Base-by-base conservation (phyloP, 1,140 invertebrate species). In the Achatina immaculata region DNA sequence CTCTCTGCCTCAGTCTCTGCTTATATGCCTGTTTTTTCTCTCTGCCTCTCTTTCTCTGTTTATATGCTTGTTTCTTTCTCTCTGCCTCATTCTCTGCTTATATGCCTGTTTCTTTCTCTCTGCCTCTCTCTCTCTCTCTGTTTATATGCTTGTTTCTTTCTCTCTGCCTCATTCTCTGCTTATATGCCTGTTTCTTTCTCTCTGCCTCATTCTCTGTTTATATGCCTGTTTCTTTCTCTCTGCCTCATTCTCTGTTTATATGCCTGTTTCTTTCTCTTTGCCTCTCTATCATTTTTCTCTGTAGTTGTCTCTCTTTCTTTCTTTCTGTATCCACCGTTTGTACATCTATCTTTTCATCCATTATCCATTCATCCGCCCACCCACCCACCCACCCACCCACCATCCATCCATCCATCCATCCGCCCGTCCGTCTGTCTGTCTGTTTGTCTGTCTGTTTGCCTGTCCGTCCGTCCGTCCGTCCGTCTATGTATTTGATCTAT, bases 41-140 rank as follows among this genome's bases (percentile, higher is more conserved):
- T 28, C 40, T 38, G 34, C 69, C 14, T 14, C 40, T 38, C 40
- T 9, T 72, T 38, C 40, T 9, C 40, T 38, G 34, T 16, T 72
- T 42, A 36, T 43, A 14, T 72, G 14, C 7, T 31, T 43, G 9
- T 66, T 31, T 66, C 65, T 66, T 28, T 66, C 65, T 66, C 65
- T 66, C 65, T 66, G 14, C 31, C 65, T n/a, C 31, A 19, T 28
- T 66, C 65, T 66, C 65, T 66, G 14, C 31, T 28, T 66, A 11
- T 66, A 14, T 66, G 11, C 31, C 14, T 66, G 11, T 66, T 11
- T 66, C 31, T 28, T 66, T 66, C 31, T 66, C 28, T 66, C 65
- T 66, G 14, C 31, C 65, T 66, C 65, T 66, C 65, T 66, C 65
- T n/a, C 65, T 66, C 65, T 66, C 65, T 66, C 65, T 31, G 9